phyloP scores from a whole-genome alignment of 1,140 invertebrate genomes.

The Andricus grossulariae region DNA sequence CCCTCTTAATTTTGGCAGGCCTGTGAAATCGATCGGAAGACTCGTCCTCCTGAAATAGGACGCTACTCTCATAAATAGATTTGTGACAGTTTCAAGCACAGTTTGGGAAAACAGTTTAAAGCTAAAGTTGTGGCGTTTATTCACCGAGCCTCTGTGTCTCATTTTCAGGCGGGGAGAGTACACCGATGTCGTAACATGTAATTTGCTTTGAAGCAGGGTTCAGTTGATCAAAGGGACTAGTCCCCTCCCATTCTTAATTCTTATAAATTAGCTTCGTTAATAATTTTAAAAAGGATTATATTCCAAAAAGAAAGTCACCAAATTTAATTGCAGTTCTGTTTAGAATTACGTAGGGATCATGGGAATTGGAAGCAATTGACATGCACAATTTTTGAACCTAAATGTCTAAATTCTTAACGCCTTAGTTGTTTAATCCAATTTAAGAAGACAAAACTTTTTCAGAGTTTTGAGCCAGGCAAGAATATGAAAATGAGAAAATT shows the following conservation, averaged over 20 bases:
- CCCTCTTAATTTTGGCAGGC: no score
- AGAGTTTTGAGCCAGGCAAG: neutral
- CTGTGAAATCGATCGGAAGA: neutral
- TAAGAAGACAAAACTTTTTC: neutral
- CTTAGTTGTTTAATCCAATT: no score
- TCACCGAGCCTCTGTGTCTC: neutral
- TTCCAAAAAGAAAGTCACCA: no score
- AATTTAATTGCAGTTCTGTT: no score
- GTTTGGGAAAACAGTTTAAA: constrained; percentile 30
- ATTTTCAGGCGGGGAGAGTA: constrained; percentile 14
- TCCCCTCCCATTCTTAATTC: neutral
- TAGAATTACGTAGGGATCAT: no score
- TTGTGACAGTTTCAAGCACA: neutral
- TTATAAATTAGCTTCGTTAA: no score
- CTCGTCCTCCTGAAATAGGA: neutral
- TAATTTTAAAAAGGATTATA: no score
- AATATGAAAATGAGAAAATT: neutral
- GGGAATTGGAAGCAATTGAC: no score
- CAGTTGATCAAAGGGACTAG: constrained; percentile 46
- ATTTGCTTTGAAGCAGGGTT: constrained; percentile 51
- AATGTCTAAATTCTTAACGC: no score
- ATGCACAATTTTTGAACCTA: no score
- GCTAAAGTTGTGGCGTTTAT: neutral
- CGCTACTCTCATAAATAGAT: constrained; percentile 1
- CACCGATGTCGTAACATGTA: constrained; percentile 47